phyloP scores from a whole-genome alignment of 2,113 vertebrate genomes.

The Gallinago jamesoni region DNA sequence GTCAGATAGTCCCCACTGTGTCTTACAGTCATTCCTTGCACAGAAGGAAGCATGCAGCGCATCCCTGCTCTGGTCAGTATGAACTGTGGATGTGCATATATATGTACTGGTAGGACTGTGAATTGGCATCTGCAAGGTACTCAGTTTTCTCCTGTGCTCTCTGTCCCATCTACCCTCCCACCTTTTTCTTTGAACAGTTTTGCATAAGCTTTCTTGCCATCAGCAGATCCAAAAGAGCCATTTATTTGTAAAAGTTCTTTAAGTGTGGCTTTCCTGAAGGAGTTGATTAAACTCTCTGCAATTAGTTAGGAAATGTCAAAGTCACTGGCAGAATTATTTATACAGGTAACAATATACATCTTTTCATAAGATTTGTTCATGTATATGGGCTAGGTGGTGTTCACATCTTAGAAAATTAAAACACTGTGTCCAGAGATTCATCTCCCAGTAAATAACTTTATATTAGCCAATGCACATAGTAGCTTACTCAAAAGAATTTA shows the following conservation, averaged over 20 bases:
- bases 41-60: too few species aligned
- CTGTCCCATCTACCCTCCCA: not conserved
- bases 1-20: too few species aligned
- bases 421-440: not conserved
- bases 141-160: not conserved
- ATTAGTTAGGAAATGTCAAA: not conserved
- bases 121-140: rapidly evolving
- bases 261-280: not conserved
- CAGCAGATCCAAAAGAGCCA: not conserved
- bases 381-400: not conserved
- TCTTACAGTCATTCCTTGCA: too few species aligned
- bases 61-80: too few species aligned
- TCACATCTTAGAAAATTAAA: not conserved
- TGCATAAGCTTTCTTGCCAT: not conserved
- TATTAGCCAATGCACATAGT: not conserved
- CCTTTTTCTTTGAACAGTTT: not conserved
- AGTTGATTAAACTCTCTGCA: not conserved
- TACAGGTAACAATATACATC: not conserved
- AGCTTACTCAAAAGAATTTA: not conserved
- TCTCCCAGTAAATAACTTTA: not conserved
- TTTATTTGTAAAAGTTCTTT: not conserved
- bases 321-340: not conserved
- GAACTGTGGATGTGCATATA: not conserved
- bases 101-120: not conserved
- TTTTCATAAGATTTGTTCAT: not conserved